Evolutionary conservation across 2,113 vertebrate genomes (phyloP).

Genomic region (Malurus melanocephalus): DNA sequence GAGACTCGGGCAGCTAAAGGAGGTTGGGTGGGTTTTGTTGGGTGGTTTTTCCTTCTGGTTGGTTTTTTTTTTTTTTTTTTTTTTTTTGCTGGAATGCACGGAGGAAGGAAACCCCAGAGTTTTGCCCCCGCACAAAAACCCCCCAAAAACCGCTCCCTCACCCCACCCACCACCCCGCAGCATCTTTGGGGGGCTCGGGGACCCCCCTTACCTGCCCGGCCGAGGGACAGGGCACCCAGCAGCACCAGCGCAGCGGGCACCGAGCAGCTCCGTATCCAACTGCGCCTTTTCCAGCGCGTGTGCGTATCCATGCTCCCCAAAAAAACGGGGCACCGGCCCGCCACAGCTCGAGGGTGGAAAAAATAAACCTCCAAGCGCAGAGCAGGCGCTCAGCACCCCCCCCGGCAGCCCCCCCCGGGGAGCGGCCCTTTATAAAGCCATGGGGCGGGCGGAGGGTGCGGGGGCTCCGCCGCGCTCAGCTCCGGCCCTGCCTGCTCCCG

Average conservation of each 20-base stretch:
- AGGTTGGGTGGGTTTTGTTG: slow-evolving; percentile 10
- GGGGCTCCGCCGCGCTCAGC: slow-evolving; percentile 31
- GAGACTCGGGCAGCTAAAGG: slow-evolving; percentile 28
- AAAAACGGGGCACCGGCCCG: slow-evolving; percentile 7
- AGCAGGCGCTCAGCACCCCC: neutral
- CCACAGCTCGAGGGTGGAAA: neutral
- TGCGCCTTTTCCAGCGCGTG: slow-evolving; percentile 78
- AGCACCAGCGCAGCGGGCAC: slow-evolving; percentile 52
- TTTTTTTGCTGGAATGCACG: neutral
- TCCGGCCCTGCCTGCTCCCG: slow-evolving; percentile 56
- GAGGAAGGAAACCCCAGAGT: neutral
- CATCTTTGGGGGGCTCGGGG: neutral
- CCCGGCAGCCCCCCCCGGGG: slow-evolving; percentile 45
- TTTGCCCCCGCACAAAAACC: neutral
- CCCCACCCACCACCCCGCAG: neutral
- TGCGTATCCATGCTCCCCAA: slow-evolving; percentile 74
- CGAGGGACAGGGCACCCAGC: slow-evolving; percentile 53
- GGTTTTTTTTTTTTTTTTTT: no score
- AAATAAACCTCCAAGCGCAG: neutral
- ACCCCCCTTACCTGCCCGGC: slow-evolving; percentile 70
- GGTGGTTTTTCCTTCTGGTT: neutral
- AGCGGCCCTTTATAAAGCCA: slow-evolving; percentile 64
- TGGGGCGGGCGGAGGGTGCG: slow-evolving; percentile 38
- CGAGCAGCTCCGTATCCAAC: slow-evolving; percentile 48
- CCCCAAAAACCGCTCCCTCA: neutral